These are phyloP conservation scores for Linyphia triangularis DNA, from an alignment of 2,888 invertebrate genomes.

Conservation along the genomic window DNA sequence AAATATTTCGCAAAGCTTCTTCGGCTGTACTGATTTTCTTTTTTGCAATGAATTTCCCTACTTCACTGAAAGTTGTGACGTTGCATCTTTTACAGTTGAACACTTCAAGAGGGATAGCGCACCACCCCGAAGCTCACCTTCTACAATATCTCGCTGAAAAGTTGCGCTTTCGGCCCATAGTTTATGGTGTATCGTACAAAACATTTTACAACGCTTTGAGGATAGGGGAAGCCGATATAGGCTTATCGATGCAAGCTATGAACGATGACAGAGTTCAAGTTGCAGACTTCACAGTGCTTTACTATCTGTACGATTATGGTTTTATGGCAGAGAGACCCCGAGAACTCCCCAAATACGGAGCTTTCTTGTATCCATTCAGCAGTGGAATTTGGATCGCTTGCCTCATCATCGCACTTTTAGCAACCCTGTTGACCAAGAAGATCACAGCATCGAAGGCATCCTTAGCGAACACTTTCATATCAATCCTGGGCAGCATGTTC, in stretches of 20 bases:
- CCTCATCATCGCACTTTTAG: not conserved
- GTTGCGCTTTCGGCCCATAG: not conserved
- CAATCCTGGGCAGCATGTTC: not conserved
- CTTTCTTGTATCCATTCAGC: not conserved
- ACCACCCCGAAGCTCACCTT: too few relatives aligned
- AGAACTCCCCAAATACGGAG: not conserved
- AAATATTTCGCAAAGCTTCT: too few relatives aligned
- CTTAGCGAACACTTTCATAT: not conserved
- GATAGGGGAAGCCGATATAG: not conserved
- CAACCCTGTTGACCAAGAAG: not conserved
- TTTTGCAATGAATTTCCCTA: too few relatives aligned
- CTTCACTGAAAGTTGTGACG: too few relatives aligned
- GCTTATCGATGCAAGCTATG: not conserved
- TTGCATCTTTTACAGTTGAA: too few relatives aligned
- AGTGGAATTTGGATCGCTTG: not conserved
- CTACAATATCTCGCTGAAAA: not conserved
- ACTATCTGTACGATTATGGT: not conserved
- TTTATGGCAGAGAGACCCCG: not conserved
- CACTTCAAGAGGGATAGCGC: too few relatives aligned
- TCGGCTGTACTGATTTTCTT: too few relatives aligned
- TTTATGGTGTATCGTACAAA: not conserved
- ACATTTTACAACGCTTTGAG: too few relatives aligned
- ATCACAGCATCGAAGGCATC: not conserved
- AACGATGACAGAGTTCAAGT: not conserved
- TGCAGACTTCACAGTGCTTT: not conserved